Percentiles rank a stretch among this genome's conserved stretches.
These are phyloP conservation scores for Darevskia mixta DNA, from an alignment of 2,797 vertebrate genomes.

Conservation along the genomic window DNA sequence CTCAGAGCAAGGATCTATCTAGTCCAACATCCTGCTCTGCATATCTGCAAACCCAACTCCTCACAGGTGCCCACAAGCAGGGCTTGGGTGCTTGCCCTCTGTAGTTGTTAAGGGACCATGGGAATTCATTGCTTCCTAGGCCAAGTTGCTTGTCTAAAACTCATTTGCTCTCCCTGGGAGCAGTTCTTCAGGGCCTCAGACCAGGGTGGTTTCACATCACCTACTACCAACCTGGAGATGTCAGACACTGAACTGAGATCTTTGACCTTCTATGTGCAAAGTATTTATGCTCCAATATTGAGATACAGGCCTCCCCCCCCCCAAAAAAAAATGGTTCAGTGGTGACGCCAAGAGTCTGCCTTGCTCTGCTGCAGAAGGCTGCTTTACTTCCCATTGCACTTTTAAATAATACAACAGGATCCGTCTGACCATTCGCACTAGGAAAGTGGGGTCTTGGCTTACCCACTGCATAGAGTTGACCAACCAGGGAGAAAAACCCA, in stretches of 20 bases:
- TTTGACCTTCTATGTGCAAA: neutral
- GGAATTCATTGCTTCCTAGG: no score
- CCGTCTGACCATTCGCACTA: no score
- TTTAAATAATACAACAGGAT: neutral
- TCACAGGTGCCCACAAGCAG: neutral
- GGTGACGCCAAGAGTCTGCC: neutral
- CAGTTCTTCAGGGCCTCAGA: neutral
- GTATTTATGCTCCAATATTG: neutral
- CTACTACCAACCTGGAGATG: neutral
- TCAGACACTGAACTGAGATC: neutral
- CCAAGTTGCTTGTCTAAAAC: neutral
- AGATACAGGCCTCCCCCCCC: no score
- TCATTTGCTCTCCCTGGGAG: neutral
- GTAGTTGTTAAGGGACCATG: neutral
- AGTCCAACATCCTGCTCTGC: neutral
- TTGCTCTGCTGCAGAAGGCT: neutral
- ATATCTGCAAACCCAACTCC: no score
- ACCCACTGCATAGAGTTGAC: neutral
- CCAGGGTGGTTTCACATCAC: neutral
- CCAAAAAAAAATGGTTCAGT: neutral
- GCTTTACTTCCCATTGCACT: neutral
- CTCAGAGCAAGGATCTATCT: neutral
- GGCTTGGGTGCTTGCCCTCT: neutral
- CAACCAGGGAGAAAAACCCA: neutral
- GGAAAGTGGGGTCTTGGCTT: neutral